Evolutionary conservation across 2,797 vertebrate species (phyloP).

Genomic region (Pteronotus mesoamericanus): DNA sequence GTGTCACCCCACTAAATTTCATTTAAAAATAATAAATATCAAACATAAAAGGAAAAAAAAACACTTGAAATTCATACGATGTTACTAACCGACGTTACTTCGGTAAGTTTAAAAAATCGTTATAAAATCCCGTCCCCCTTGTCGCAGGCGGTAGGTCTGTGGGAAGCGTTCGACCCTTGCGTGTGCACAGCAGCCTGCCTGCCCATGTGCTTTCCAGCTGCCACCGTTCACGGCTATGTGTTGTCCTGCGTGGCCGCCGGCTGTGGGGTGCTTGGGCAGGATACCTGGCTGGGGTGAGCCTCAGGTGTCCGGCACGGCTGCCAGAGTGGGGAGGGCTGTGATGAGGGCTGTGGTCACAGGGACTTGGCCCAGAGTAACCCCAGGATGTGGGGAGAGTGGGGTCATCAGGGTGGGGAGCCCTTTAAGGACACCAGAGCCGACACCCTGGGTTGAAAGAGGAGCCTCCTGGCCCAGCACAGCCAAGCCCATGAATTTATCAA

Average conservation of each 20-base stretch:
- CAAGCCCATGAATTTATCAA: conserved; percentile 58
- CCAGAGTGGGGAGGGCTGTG: background rate
- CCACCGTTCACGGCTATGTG: too few species aligned
- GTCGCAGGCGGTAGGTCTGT: background rate
- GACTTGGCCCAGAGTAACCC: background rate
- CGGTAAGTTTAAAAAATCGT: background rate
- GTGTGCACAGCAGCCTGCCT: background rate
- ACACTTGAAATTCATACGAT: background rate
- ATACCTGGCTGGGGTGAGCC: background rate
- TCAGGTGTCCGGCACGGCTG: background rate
- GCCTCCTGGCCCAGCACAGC: background rate
- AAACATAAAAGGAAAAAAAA: background rate
- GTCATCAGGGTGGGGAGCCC: background rate
- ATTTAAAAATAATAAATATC: background rate
- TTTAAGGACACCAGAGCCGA: conserved; percentile 62
- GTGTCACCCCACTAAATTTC: background rate
- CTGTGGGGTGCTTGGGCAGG: background rate
- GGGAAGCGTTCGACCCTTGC: background rate
- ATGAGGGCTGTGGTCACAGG: background rate
- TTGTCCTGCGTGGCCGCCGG: too few species aligned
- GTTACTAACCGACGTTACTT: background rate
- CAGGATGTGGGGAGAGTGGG: background rate
- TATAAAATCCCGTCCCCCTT: background rate
- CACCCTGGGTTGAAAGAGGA: conserved; percentile 45
- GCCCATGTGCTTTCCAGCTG: background rate